Evolutionary conservation across 2,113 vertebrate species (phyloP).

Genomic region (Solea solea): DNA sequence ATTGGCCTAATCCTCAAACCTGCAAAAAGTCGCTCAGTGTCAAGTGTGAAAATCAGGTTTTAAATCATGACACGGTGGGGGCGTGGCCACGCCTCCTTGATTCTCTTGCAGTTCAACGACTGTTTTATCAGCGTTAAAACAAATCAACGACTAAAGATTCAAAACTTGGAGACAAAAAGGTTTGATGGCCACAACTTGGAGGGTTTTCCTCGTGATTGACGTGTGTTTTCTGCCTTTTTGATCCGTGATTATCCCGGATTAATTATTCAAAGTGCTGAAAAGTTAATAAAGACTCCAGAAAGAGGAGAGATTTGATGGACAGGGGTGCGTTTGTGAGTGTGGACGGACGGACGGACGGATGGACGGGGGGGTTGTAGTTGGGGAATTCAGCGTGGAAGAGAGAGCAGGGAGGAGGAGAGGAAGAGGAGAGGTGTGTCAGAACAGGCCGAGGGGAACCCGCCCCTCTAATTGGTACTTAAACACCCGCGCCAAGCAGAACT

Average conservation of each 20-base stretch:
- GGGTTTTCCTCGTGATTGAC: conserved; percentile 71
- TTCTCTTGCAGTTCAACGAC: no score
- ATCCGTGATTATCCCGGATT: conserved; percentile 81
- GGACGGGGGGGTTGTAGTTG: neutral
- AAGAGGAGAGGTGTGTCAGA: conserved; percentile 77
- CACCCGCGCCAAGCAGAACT: conserved; percentile 79
- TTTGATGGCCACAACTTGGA: neutral
- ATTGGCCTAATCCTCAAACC: no score
- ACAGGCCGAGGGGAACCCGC: conserved; percentile 73
- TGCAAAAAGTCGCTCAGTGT: no score
- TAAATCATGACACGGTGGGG: neutral
- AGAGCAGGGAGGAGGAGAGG: conserved; percentile 43
- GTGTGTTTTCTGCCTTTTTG: conserved; percentile 79
- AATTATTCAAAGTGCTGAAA: conserved; percentile 84
- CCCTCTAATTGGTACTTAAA: conserved; percentile 85
- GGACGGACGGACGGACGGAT: neutral
- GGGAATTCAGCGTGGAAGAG: conserved; percentile 15
- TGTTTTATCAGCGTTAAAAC: no score
- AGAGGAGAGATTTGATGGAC: conserved; percentile 54
- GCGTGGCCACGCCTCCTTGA: no score
- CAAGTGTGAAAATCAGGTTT: no score
- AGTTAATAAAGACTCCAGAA: conserved; percentile 78
- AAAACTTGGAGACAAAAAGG: neutral
- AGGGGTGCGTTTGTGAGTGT: neutral
- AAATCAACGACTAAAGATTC: neutral